A percentile compares a stretch with the other conserved stretches of the same genome.
These are phyloP conservation scores for Melitaea athalia DNA, from an alignment of 2,888 invertebrate species.

Conservation along the genomic window DNA sequence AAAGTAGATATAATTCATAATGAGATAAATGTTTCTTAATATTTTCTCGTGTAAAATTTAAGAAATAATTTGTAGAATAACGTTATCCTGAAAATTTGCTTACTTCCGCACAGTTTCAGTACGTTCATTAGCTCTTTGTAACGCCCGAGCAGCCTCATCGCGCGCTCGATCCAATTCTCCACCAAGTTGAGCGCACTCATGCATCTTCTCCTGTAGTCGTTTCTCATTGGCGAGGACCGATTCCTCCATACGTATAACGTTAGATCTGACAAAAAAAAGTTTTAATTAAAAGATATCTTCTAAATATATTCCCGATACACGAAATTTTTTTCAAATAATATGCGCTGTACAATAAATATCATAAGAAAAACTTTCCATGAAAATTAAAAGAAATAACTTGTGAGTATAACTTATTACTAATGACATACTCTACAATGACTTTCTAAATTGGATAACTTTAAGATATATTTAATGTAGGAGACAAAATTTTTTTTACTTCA, in stretches of 20 bases:
- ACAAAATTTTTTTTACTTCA: constrained; percentile 59
- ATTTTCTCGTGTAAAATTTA: too few species aligned
- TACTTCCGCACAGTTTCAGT: constrained; percentile 84
- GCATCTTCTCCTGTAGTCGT: constrained; percentile 85
- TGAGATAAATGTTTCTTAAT: too few species aligned
- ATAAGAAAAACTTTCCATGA: background rate
- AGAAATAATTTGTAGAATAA: background rate
- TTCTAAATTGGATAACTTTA: background rate
- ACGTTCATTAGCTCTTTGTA: constrained; percentile 85
- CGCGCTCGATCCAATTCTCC: constrained; percentile 85
- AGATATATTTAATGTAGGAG: background rate
- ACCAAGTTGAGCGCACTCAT: constrained; percentile 85
- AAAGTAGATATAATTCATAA: too few species aligned
- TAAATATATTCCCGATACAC: background rate
- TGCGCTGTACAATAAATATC: background rate
- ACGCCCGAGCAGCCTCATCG: constrained; percentile 86
- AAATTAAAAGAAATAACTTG: background rate
- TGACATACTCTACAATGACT: background rate
- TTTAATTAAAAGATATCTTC: background rate
- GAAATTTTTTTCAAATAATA: background rate
- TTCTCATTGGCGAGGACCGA: constrained; percentile 82
- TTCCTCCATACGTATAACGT: constrained; percentile 82
- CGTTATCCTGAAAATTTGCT: constrained; percentile 40
- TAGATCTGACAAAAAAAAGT: constrained; percentile 51
- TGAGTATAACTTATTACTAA: background rate